Conservation (phyloP, 2,888 invertebrate genomes). For the Thecocarcelia acutangulata region DNA sequence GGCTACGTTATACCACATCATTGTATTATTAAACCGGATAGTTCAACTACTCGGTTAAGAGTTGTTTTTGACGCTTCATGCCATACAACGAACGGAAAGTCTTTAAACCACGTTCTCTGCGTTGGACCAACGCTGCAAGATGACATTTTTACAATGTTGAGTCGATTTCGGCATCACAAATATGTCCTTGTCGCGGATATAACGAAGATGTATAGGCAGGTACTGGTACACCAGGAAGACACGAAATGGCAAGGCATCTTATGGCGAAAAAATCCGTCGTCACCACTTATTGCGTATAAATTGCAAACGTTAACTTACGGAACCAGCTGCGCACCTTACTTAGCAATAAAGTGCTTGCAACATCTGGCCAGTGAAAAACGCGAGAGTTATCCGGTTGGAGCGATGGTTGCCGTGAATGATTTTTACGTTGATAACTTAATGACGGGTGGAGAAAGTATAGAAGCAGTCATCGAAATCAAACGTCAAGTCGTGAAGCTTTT, state of each 20-base stretch:
- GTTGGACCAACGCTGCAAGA: slow-evolving; percentile 55
- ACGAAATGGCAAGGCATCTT: slow-evolving; percentile 39
- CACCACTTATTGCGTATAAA: neutral
- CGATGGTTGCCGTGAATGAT: slow-evolving; percentile 49
- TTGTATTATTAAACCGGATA: slow-evolving; percentile 58
- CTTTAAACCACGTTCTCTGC: slow-evolving; percentile 44
- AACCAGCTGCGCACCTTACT: slow-evolving; percentile 12
- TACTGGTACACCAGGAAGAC: slow-evolving; percentile 30
- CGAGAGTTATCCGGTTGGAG: slow-evolving; percentile 54
- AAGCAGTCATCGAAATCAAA: slow-evolving; percentile 57
- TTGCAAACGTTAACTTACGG: slow-evolving; percentile 39
- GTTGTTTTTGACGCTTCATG: too few species aligned
- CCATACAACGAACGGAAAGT: slow-evolving; percentile 27
- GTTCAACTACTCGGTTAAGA: slow-evolving; percentile 46
- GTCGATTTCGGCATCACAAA: slow-evolving; percentile 54
- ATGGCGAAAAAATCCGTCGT: slow-evolving; percentile 1
- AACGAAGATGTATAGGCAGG: slow-evolving; percentile 57
- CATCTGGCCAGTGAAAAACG: slow-evolving; percentile 9
- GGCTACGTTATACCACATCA: slow-evolving; percentile 46
- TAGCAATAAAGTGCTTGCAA: slow-evolving; percentile 26
- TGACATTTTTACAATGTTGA: slow-evolving; percentile 51
- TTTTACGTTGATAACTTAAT: slow-evolving; percentile 71
- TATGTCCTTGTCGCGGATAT: slow-evolving; percentile 52
- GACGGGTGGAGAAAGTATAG: slow-evolving; percentile 55
- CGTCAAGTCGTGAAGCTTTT: slow-evolving; percentile 51